Conservation (phyloP, 2,113 vertebrate genomes). For the Antechinus flavipes region DNA sequence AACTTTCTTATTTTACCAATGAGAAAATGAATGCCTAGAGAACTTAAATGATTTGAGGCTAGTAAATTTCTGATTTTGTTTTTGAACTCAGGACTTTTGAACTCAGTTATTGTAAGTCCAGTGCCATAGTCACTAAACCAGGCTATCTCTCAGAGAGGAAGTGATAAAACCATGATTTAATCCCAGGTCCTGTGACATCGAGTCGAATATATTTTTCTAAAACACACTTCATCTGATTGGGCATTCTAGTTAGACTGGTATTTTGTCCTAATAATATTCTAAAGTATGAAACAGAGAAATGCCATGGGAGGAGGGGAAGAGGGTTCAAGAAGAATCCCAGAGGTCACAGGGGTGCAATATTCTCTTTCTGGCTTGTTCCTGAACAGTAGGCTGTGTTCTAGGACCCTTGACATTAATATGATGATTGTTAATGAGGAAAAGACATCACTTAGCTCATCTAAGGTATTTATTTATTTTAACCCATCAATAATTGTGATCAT, state of each 20-base stretch:
- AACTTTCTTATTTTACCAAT: background rate
- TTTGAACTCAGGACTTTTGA: background rate
- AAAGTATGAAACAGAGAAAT: background rate
- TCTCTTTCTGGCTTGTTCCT: background rate
- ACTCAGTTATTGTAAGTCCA: background rate
- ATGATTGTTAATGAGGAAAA: background rate
- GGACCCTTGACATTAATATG: background rate
- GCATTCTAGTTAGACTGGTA: background rate
- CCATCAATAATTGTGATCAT: background rate
- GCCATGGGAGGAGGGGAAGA: no score
- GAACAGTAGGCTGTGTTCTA: background rate
- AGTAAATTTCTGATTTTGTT: background rate
- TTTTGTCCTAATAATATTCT: background rate
- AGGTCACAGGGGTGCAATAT: background rate
- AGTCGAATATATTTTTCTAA: background rate
- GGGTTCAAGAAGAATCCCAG: background rate
- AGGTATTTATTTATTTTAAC: background rate
- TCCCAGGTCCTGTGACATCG: background rate
- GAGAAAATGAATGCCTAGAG: background rate
- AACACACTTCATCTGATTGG: background rate
- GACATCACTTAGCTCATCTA: background rate
- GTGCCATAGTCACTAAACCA: background rate
- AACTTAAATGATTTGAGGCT: background rate
- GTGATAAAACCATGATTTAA: background rate
- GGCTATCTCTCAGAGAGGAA: background rate